Base-by-base conservation (phyloP, 2,113 vertebrate species). In the Odocoileus hemionus region DNA sequence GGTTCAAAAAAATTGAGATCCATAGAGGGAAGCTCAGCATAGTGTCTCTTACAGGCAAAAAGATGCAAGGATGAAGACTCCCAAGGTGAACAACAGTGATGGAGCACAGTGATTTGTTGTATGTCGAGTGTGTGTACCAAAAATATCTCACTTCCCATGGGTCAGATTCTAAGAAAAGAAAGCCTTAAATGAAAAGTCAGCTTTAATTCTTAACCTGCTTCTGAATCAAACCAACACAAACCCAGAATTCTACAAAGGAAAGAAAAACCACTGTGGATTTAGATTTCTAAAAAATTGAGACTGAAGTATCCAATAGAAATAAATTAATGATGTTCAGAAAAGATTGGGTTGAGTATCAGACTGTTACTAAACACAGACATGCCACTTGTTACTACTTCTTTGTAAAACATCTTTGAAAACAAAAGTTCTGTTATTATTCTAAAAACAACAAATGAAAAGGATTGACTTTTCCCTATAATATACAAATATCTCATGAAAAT, bases 141-240 rank as follows among this genome's bases (percentile, higher is more conserved):
- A 85, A 57, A 79, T 39, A 25, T 57, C 30, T 47, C 70, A 45
- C 19, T 67, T 50, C 14, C 52, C 28, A 12, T 0, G 11, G 28
- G 39, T 76, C 67, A 16, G 47, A 76, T 33, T 36, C 67, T 79
- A 58, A 70, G 84, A 86, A 84, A 74, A 89, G n/a, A 47, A 86
- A 94, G 47, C 25, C 55, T 94, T 93, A 39, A 52, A 7, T 26
- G 50, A 52, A 86, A 92, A 86, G 33, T 19, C 4, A 36, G 79
- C 11, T 45, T n/a, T 86, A 80, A 7, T 61, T 84, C 78, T 95
- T 50, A 39, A 91, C n/a, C 21, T 54, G 33, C 64, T 55, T 84
- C 86, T 78, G 14, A 92, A 60, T 89, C 25, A 86, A 39, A 39
- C 84, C 57, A 94, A 89, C 45, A 91, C 33, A 78, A 86, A 67